Evolutionary conservation across 2,797 vertebrate genomes (phyloP).

Genomic region (Pipistrellus nathusii): DNA sequence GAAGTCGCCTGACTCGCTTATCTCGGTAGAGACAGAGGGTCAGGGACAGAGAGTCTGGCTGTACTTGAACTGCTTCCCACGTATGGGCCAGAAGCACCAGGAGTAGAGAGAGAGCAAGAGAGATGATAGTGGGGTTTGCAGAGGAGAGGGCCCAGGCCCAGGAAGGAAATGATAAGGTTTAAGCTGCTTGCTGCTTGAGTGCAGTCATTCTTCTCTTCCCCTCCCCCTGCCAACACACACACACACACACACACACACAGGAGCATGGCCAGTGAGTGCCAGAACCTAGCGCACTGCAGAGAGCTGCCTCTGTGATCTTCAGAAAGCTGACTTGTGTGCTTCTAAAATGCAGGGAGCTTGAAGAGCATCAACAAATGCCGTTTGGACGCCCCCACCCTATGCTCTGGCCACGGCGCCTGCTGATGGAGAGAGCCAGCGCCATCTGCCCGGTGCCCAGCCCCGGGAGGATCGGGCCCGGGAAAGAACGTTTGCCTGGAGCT

Average conservation of each 20-base stretch:
- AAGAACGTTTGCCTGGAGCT: neutral
- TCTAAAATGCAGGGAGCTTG: slow-evolving; percentile 10
- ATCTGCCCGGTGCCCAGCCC: slow-evolving; percentile 55
- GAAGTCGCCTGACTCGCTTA: neutral
- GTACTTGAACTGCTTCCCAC: neutral
- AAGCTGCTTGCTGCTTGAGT: neutral
- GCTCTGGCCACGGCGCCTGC: neutral
- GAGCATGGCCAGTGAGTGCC: neutral
- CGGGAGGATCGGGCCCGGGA: neutral
- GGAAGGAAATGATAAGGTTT: neutral
- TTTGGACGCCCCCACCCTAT: neutral
- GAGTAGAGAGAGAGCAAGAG: neutral
- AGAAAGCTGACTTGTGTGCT: neutral
- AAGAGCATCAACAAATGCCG: neutral
- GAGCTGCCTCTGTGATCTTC: neutral
- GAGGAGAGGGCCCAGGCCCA: too few relatives aligned
- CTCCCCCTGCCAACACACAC: too few relatives aligned
- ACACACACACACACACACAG: too few relatives aligned
- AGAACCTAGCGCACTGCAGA: neutral
- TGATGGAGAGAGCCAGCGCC: slow-evolving; percentile 5
- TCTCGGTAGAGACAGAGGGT: neutral
- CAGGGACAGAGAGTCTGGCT: neutral
- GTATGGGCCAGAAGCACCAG: neutral
- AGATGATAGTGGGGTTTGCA: neutral
- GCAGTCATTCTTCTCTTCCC: too few relatives aligned